Percentiles rank a stretch among this genome's conserved stretches.
These are phyloP conservation scores for Nemotelus nigrinus DNA, from an alignment of 2,888 invertebrate genomes.

Conservation along the genomic window DNA sequence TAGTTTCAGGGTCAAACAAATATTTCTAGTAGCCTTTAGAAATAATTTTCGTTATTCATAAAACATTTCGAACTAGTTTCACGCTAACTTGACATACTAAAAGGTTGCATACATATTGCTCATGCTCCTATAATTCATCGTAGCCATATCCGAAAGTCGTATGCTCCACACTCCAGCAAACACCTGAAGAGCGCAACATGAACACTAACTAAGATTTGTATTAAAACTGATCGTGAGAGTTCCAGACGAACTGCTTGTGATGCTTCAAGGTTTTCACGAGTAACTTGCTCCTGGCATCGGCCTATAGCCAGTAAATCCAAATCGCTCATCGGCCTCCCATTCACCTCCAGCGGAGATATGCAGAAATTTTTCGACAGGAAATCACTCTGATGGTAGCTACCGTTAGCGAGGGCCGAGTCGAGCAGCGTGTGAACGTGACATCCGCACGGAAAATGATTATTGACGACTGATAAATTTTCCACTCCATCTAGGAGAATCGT, in stretches of 20 bases:
- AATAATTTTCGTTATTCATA: too few relatives aligned
- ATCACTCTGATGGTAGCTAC: conserved; percentile 68
- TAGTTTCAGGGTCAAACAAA: too few relatives aligned
- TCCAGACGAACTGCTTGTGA: conserved; percentile 55
- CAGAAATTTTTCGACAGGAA: conserved; percentile 83
- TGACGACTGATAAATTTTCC: conserved; percentile 75
- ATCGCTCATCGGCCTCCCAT: conserved; percentile 78
- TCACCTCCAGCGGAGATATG: conserved; percentile 85
- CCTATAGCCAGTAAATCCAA: conserved; percentile 74
- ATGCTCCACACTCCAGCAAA: conserved; percentile 1
- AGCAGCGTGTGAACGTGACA: conserved; percentile 83
- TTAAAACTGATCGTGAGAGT: not conserved
- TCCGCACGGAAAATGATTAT: conserved; percentile 88
- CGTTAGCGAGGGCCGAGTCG: conserved; percentile 78
- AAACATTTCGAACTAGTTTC: too few relatives aligned
- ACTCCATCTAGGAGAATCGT: conserved; percentile 78
- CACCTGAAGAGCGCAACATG: not conserved
- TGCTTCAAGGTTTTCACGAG: conserved; percentile 73
- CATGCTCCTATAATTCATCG: too few relatives aligned
- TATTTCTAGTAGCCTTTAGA: too few relatives aligned
- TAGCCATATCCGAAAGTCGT: not conserved
- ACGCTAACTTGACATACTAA: too few relatives aligned
- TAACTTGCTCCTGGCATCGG: conserved; percentile 75
- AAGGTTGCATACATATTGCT: too few relatives aligned
- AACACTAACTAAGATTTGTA: conserved; percentile 4